Conservation (phyloP, 1,140 invertebrate genomes). For the Lycorma delicatula region DNA sequence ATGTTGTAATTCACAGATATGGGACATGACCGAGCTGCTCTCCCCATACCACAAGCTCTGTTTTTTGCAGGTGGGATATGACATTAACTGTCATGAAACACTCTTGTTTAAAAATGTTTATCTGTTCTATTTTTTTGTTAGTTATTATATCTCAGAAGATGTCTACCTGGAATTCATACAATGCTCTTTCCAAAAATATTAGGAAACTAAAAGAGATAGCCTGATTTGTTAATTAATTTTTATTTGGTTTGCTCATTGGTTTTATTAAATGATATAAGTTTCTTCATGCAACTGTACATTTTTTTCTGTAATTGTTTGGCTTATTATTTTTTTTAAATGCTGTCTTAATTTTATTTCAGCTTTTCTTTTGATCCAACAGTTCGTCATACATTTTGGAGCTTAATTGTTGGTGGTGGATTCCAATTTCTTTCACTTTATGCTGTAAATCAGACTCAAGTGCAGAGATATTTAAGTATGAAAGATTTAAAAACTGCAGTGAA, state of each 20-base stretch:
- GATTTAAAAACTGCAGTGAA: conserved; percentile 51
- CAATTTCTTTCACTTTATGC: conserved; percentile 68
- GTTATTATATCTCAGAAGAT: no score
- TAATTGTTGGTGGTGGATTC: conserved; percentile 61
- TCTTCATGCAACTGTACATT: not conserved
- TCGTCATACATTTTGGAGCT: conserved; percentile 64
- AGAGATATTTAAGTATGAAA: conserved; percentile 69
- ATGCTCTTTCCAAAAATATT: not conserved
- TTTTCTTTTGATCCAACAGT: conserved; percentile 58
- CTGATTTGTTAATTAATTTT: not conserved
- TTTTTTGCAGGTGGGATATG: no score
- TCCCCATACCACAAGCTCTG: no score
- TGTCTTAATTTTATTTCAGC: conserved; percentile 15
- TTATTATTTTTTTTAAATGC: not conserved
- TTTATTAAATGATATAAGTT: not conserved
- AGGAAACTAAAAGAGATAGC: not conserved
- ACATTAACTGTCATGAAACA: no score
- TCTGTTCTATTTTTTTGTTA: no score
- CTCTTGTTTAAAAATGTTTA: no score
- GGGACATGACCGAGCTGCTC: no score
- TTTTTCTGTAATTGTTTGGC: no score
- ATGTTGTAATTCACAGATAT: no score
- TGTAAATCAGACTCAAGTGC: conserved; percentile 81
- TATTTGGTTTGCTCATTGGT: not conserved
- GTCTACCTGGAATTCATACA: not conserved